These are phyloP conservation scores for Batillaria attramentaria DNA, from an alignment of 1,140 invertebrate genomes.

Conservation along the genomic window DNA sequence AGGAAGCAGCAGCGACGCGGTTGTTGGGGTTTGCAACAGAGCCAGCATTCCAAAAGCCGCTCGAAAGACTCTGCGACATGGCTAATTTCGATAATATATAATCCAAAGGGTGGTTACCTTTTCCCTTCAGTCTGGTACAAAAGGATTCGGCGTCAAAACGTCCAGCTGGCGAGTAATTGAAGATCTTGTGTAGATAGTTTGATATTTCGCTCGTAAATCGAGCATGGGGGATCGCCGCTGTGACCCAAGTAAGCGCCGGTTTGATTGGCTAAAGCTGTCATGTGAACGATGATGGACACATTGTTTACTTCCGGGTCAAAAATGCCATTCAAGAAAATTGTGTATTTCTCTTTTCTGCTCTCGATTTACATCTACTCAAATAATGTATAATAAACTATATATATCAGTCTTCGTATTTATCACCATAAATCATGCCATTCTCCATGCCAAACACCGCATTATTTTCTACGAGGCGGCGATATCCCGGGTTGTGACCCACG, in stretches of 20 bases:
- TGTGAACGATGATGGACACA: not conserved
- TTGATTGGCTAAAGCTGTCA: slow-evolving; percentile 16
- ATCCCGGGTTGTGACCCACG: not conserved
- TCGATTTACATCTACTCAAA: not conserved
- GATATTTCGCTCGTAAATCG: slow-evolving; percentile 35
- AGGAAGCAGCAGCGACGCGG: slow-evolving; percentile 17
- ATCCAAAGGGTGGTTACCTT: not conserved
- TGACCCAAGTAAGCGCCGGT: not conserved
- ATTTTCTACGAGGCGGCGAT: not conserved
- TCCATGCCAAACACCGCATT: no score
- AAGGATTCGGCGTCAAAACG: not conserved
- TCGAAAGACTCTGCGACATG: not conserved
- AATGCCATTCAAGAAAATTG: not conserved
- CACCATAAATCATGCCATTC: not conserved
- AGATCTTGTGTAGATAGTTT: slow-evolving; percentile 18
- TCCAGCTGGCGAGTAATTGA: not conserved
- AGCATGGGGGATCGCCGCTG: slow-evolving; percentile 10
- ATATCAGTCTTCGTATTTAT: not conserved
- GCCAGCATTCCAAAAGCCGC: not conserved
- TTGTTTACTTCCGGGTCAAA: slow-evolving; percentile 5
- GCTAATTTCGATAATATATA: not conserved
- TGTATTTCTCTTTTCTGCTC: not conserved
- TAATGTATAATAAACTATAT: not conserved
- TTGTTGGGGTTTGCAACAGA: not conserved
- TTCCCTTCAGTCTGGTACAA: not conserved